These are phyloP conservation scores for Pedionomus torquatus DNA, from an alignment of 2,113 vertebrate genomes.

Conservation along the genomic window DNA sequence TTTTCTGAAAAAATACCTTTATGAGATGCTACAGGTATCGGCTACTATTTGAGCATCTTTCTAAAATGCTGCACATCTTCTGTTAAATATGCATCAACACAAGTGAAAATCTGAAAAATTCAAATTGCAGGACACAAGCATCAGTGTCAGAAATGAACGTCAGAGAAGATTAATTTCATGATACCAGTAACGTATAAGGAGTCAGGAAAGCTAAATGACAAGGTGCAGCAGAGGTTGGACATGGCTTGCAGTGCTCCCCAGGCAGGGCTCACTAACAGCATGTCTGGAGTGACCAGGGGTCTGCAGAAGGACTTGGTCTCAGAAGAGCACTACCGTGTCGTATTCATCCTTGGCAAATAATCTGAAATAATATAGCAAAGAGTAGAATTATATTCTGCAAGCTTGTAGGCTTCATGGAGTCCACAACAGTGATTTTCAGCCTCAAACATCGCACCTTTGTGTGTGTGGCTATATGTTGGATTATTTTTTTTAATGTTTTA, in stretches of 20 bases:
- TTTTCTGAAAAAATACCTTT: not conserved
- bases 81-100: not conserved
- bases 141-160: not conserved
- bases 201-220: not conserved
- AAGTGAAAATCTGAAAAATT: not conserved
- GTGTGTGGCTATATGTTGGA: not conserved
- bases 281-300: not conserved
- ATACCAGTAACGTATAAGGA: not conserved
- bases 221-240: not conserved
- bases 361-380: not conserved
- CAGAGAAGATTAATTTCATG: not conserved
- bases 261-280: not conserved
- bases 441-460: not conserved
- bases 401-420: not conserved
- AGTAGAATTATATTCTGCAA: not conserved
- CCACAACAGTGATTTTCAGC: not conserved
- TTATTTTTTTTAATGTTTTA: not conserved
- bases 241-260: not conserved
- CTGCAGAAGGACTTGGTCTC: not conserved
- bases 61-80: not conserved
- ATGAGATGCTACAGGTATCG: not conserved
- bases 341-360: not conserved
- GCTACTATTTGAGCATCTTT: not conserved
- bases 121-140: not conserved
- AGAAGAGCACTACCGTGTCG: not conserved